Conservation (phyloP, 2,888 invertebrate species). For the Morpho helenor region DNA sequence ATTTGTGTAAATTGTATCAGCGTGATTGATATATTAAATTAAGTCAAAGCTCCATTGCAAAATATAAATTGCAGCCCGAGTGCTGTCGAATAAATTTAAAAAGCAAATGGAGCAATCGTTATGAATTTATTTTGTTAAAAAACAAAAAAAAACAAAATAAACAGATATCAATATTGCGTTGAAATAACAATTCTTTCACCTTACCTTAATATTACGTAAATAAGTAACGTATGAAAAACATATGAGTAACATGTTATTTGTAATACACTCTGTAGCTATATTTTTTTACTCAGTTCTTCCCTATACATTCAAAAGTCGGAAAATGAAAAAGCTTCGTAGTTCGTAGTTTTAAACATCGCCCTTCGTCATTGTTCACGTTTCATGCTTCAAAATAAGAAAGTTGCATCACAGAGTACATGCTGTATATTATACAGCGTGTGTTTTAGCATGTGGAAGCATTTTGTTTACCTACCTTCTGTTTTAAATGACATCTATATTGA, state of each 20-base stretch:
- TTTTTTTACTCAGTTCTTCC: too few species aligned
- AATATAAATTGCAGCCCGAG: conserved; percentile 26
- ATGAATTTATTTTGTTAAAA: conserved; percentile 16
- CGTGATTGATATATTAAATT: conserved; percentile 12
- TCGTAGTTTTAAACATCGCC: conserved; percentile 1
- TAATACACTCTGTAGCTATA: too few species aligned
- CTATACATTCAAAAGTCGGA: conserved; percentile 5
- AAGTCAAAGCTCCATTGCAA: conserved; percentile 17
- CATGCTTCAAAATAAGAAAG: conserved; percentile 10
- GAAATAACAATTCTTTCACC: too few species aligned
- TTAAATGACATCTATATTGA: conserved; percentile 1
- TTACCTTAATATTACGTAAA: too few species aligned
- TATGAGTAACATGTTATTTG: too few species aligned
- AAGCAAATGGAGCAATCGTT: conserved; percentile 23
- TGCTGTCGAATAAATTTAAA: conserved; percentile 25
- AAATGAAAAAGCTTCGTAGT: neutral
- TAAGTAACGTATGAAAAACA: too few species aligned
- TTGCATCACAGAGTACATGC: conserved; percentile 4
- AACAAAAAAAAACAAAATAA: conserved; percentile 13
- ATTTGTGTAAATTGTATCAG: conserved; percentile 11
- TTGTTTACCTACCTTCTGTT: conserved; percentile 5
- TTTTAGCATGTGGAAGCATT: neutral
- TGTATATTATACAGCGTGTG: conserved; percentile 3
- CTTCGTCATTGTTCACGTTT: conserved; percentile 12
- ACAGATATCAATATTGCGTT: too few species aligned